phyloP scores from a whole-genome alignment of 30 jellyfish, hydroid and myxozoan species.

The Haliclystus octoradiatus region DNA sequence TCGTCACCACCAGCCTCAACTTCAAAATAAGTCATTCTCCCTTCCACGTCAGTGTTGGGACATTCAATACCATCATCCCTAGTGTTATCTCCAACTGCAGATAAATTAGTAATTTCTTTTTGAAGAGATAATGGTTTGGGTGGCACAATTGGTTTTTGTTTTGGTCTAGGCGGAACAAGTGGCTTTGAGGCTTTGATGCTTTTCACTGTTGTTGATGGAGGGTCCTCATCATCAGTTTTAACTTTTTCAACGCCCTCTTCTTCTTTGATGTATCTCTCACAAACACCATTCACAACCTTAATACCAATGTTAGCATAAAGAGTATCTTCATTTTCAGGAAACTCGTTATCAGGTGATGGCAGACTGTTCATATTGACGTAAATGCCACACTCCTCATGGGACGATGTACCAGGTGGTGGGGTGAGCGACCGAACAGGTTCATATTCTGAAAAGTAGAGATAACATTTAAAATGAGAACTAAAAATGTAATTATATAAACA shows the following conservation, averaged over 20 bases:
- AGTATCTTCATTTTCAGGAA: background rate
- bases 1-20: background rate
- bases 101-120: background rate
- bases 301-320: background rate
- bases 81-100: background rate
- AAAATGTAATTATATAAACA: no score
- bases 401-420: no score
- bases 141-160: background rate
- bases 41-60: background rate
- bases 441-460: no score
- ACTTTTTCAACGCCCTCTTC: background rate
- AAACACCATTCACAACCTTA: background rate
- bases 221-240: background rate
- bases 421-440: no score
- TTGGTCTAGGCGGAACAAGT: background rate
- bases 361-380: background rate
- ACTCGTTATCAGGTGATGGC: background rate
- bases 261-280: background rate
- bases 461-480: no score
- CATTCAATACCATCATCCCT: background rate
- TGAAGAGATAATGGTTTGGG: background rate
- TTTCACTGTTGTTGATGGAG: background rate
- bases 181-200: background rate
- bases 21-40: background rate
- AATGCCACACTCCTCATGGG: no score